These are phyloP conservation scores for Drosophila truncata DNA, from an alignment of 1,140 invertebrate genomes.

Conservation along the genomic window DNA sequence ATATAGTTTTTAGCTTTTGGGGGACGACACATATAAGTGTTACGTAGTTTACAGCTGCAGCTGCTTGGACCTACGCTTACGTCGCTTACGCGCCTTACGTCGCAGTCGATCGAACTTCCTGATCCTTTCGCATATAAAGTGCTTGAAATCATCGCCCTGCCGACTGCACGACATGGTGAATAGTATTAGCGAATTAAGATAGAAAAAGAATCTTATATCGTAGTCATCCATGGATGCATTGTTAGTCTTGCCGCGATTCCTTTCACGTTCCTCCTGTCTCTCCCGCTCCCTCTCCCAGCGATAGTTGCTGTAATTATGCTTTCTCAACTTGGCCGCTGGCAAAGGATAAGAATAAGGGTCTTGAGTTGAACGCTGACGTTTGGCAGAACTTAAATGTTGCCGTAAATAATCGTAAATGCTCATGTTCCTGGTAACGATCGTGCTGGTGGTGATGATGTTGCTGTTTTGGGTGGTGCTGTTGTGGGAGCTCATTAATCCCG, in stretches of 20 bases:
- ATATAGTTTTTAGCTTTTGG: constrained; percentile 6
- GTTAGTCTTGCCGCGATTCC: neutral
- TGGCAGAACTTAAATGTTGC: constrained; percentile 49
- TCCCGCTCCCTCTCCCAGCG: constrained; percentile 16
- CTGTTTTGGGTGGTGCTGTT: constrained; percentile 9
- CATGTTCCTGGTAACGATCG: constrained; percentile 66
- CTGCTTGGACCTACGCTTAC: constrained; percentile 53
- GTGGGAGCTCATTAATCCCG: constrained; percentile 32
- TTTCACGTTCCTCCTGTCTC: constrained; percentile 9
- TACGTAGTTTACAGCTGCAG: constrained; percentile 5
- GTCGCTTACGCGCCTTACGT: constrained; percentile 74
- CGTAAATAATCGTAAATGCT: constrained; percentile 74
- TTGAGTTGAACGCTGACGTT: constrained; percentile 46
- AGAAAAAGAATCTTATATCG: constrained; percentile 83
- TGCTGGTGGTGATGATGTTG: constrained; percentile 29
- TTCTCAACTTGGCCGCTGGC: constrained; percentile 58
- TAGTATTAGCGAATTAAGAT: constrained; percentile 80
- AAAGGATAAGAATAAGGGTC: neutral
- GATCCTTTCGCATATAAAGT: constrained; percentile 73
- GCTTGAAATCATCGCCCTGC: constrained; percentile 72
- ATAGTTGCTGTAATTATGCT: constrained; percentile 54
- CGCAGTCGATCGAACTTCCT: constrained; percentile 75
- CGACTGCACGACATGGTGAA: constrained; percentile 73
- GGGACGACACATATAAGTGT: neutral
- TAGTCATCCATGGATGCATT: constrained; percentile 48